Percentiles rank a stretch among this genome's conserved stretches.
phyloP scores from a whole-genome alignment of 2,888 invertebrate genomes.

The Callinectes sapidus region DNA sequence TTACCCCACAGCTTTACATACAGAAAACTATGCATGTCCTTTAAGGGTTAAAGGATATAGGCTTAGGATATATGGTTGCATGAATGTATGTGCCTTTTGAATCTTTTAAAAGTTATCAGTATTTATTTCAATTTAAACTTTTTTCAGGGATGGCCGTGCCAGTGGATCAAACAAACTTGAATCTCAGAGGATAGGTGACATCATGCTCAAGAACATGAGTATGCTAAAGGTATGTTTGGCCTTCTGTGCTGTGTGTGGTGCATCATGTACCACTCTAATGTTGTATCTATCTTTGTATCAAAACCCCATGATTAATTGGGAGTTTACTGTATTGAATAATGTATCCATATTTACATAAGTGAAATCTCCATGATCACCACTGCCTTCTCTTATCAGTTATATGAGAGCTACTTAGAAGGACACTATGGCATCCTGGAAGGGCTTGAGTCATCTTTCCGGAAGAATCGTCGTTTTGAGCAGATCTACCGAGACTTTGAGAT shows the following conservation, averaged over 20 bases:
- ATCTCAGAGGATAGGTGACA: slow-evolving; percentile 84
- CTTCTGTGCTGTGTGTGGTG: neutral
- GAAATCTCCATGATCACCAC: neutral
- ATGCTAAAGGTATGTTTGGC: slow-evolving; percentile 78
- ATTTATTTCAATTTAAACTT: neutral
- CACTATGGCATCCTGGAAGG: slow-evolving; percentile 80
- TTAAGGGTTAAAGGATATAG: neutral
- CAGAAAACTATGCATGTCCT: too few relatives aligned
- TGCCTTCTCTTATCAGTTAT: slow-evolving; percentile 78
- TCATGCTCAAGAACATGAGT: slow-evolving; percentile 82
- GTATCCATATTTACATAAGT: neutral
- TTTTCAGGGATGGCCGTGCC: slow-evolving; percentile 80
- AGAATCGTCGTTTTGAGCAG: slow-evolving; percentile 83
- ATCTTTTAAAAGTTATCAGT: neutral
- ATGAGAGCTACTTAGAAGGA: slow-evolving; percentile 80
- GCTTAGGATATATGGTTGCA: neutral
- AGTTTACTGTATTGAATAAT: too few relatives aligned
- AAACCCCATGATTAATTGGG: too few relatives aligned
- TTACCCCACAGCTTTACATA: too few relatives aligned
- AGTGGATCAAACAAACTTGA: slow-evolving; percentile 77
- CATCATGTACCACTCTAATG: neutral
- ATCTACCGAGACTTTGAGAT: slow-evolving; percentile 87
- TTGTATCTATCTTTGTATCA: neutral
- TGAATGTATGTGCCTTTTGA: neutral
- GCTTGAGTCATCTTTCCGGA: slow-evolving; percentile 86